A percentile compares a stretch with the other conserved stretches of the same genome.
Conservation (phyloP, 1,140 invertebrate genomes). For the Brachionus asplanchnoidis region DNA sequence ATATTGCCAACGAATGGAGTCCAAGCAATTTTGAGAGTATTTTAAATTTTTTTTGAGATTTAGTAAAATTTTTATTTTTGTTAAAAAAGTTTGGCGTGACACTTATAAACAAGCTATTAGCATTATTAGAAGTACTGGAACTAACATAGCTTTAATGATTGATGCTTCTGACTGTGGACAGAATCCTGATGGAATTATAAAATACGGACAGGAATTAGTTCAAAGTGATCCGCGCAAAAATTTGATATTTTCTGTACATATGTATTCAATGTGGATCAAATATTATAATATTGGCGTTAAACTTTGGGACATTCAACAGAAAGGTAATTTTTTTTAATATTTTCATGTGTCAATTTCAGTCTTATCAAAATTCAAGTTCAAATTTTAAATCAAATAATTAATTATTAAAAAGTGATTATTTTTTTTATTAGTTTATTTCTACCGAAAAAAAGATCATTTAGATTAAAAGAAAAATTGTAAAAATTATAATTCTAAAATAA, state of each 20-base stretch:
- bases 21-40: not conserved
- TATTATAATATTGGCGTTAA: slow-evolving; percentile 24
- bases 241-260: slow-evolving; percentile 10
- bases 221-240: not conserved
- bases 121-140: not conserved
- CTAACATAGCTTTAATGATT: slow-evolving; percentile 9
- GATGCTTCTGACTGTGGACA: slow-evolving; percentile 15
- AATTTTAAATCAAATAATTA: too few relatives aligned
- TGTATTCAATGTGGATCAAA: slow-evolving; percentile 31
- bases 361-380: too few relatives aligned
- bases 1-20: slow-evolving; percentile 26
- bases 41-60: not conserved
- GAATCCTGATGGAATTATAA: slow-evolving; percentile 29
- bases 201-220: slow-evolving; percentile 18
- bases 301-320: slow-evolving; percentile 26
- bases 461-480: too few relatives aligned
- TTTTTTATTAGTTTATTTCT: too few relatives aligned
- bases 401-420: too few relatives aligned
- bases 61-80: too few relatives aligned
- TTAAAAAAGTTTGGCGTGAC: not conserved
- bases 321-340: not conserved
- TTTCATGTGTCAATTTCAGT: not conserved
- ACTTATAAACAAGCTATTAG: slow-evolving; percentile 30
- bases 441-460: too few relatives aligned
- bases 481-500: too few relatives aligned